These are phyloP conservation scores for Proterorhinus semilunaris DNA, from an alignment of 2,113 vertebrate genomes.

Conservation along the genomic window DNA sequence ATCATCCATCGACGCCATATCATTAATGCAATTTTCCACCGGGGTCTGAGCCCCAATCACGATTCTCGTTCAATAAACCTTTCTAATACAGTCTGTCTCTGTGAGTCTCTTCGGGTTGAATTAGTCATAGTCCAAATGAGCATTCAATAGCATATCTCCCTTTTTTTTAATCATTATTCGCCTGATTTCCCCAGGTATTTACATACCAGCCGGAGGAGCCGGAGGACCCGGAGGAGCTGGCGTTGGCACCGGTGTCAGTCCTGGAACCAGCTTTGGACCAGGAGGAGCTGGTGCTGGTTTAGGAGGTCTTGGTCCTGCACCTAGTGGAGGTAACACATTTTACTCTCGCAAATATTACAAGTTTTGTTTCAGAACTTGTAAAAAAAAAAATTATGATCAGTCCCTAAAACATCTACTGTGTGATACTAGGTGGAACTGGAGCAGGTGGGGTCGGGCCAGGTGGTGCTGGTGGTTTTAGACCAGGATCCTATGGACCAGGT, in stretches of 20 bases:
- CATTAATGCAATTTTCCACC: too few relatives aligned
- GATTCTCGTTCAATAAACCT: too few relatives aligned
- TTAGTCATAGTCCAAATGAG: neutral
- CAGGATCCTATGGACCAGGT: slow-evolving; percentile 37
- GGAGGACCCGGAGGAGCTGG: slow-evolving; percentile 41
- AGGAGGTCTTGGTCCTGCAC: slow-evolving; percentile 54
- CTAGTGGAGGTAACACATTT: slow-evolving; percentile 36
- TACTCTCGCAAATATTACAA: neutral
- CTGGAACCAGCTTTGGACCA: slow-evolving; percentile 30
- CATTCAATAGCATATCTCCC: neutral
- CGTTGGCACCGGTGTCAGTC: slow-evolving; percentile 42
- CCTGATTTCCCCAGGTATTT: slow-evolving; percentile 63
- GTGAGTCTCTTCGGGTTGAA: too few relatives aligned
- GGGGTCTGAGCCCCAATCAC: too few relatives aligned
- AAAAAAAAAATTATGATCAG: neutral
- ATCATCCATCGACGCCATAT: too few relatives aligned
- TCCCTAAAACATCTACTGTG: neutral
- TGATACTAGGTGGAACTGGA: neutral
- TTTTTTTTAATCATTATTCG: neutral
- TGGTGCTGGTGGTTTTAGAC: slow-evolving; percentile 34
- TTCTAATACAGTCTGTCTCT: too few relatives aligned
- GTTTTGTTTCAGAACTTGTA: neutral
- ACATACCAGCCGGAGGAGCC: slow-evolving; percentile 64
- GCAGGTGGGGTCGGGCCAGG: slow-evolving; percentile 6
- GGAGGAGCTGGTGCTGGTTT: slow-evolving; percentile 49